Conservation (phyloP, 2,888 invertebrate species). For the Petrolisthes cinctipes region DNA sequence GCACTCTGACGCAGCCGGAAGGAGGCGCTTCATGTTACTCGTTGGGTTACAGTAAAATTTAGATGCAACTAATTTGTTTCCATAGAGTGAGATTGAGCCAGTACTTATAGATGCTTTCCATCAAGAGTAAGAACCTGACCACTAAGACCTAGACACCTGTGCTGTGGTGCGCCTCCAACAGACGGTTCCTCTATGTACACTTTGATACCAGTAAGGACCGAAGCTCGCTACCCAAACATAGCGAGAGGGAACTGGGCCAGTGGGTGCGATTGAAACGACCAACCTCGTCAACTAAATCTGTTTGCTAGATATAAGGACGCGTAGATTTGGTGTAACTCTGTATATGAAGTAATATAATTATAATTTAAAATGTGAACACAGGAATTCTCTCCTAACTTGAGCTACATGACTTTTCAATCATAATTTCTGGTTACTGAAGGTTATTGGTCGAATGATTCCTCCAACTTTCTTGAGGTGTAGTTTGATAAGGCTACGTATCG, state of each 20-base stretch:
- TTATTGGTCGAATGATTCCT: too few species aligned
- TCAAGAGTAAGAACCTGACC: neutral
- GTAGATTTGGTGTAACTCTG: too few species aligned
- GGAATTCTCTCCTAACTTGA: too few species aligned
- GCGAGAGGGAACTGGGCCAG: constrained; percentile 58
- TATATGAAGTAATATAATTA: too few species aligned
- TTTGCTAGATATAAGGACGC: too few species aligned
- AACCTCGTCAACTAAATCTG: neutral
- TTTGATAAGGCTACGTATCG: neutral
- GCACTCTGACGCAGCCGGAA: too few species aligned
- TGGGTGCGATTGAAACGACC: constrained; percentile 24
- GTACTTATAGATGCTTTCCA: constrained; percentile 1
- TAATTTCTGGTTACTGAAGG: too few species aligned
- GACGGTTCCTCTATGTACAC: constrained; percentile 57
- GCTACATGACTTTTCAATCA: too few species aligned
- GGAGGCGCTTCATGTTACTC: too few species aligned
- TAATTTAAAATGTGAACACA: too few species aligned
- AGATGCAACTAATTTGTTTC: neutral
- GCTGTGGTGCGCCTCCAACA: constrained; percentile 27
- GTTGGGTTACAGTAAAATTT: neutral
- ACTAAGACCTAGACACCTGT: constrained; percentile 9
- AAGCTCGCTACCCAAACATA: constrained; percentile 57
- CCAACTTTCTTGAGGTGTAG: too few species aligned
- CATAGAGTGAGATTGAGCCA: neutral
- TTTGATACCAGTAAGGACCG: constrained; percentile 61